Evolutionary conservation across 2,888 invertebrate species (phyloP), one percentile per base, ranked within the genome.

Genomic region (Notocelia uddmanniana): DNA sequence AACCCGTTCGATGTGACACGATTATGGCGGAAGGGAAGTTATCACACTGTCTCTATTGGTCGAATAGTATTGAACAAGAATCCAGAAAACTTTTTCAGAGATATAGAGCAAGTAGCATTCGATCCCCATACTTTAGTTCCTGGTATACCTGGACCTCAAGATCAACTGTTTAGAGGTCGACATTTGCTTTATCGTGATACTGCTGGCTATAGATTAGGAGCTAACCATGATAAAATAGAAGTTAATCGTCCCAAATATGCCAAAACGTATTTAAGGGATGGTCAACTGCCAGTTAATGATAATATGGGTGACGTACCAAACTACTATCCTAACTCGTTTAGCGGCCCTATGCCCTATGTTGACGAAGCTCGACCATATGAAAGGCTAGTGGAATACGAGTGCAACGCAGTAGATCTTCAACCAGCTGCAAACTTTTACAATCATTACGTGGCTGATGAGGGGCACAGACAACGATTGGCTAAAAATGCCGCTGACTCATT

Each of bases 351-450:
- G 19, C 84, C 85, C 0, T 81, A 79, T 15, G 78, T 84, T 0
- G 83, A 84, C 41, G 76, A 77, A n/a, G 76, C 68, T 5, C 74
- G 74, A 26, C 79, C 82, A 0, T 73, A 45, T 6, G 64, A 78
- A 23, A 80, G 78, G 18, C 63, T 83, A 11, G 23, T 76, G 15
- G 74, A 80, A 26, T 68, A 80, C 31, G 75, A 79, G 10, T 80
- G 77, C 34, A 79, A 76, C 45, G 82, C 80, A 5, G 52, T 78
- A 0, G 83, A 83, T 69, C 69, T 84, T 11, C 73, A 76, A 41
- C 98, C 98, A 88, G 95, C 95, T 2, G 94, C 95, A n/a, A 86
- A 92, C 18, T 98, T 98, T 91, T 99, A 83, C 26, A 94, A 94
- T 76, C 94, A 96, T 79, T 96, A 97, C 5, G 91, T 98, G 18